phyloP scores from a whole-genome alignment of 2,113 vertebrate genomes.

The Ophthalmolycus amberensis region DNA sequence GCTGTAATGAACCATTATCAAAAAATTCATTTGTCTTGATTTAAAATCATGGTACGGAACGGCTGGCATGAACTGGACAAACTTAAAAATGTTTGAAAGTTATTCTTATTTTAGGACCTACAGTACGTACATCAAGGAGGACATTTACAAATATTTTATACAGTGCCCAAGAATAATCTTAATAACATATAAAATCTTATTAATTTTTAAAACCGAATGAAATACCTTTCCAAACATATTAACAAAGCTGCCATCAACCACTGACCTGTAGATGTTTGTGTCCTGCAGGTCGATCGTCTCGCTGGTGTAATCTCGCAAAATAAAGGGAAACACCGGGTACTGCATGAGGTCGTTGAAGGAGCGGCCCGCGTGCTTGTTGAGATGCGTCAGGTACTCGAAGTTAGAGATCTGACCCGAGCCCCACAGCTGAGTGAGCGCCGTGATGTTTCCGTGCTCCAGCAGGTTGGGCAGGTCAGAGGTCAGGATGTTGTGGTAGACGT shows the following conservation, averaged over 20 bases:
- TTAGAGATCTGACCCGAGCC: slow-evolving; percentile 97
- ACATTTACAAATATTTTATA: not conserved
- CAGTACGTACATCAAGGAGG: not conserved
- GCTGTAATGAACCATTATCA: not conserved
- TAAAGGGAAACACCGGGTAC: slow-evolving; percentile 98
- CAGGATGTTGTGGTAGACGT: slow-evolving; percentile 97
- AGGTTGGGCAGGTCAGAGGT: slow-evolving; percentile 96
- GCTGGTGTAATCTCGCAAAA: slow-evolving; percentile 92
- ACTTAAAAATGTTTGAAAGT: not conserved
- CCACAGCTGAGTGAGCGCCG: slow-evolving; percentile 96
- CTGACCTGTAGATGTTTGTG: slow-evolving; percentile 89
- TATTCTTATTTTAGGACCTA: not conserved
- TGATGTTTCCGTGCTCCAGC: slow-evolving; percentile 97
- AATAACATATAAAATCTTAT: not conserved
- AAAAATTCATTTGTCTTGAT: not conserved
- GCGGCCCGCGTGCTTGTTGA: slow-evolving; percentile 97
- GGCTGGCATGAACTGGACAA: not conserved
- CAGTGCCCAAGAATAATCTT: not conserved
- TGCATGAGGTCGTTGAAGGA: slow-evolving; percentile 99
- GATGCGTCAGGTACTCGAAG: slow-evolving; percentile 98
- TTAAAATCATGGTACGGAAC: not conserved
- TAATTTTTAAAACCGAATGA: not conserved
- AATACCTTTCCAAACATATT: not conserved
- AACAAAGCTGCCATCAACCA: not conserved
- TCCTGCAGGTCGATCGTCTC: slow-evolving; percentile 94